Percentiles rank a stretch among this genome's conserved stretches.
Evolutionary conservation across 1,140 invertebrate species (phyloP).

Genomic region (Dinoponera quadriceps): DNA sequence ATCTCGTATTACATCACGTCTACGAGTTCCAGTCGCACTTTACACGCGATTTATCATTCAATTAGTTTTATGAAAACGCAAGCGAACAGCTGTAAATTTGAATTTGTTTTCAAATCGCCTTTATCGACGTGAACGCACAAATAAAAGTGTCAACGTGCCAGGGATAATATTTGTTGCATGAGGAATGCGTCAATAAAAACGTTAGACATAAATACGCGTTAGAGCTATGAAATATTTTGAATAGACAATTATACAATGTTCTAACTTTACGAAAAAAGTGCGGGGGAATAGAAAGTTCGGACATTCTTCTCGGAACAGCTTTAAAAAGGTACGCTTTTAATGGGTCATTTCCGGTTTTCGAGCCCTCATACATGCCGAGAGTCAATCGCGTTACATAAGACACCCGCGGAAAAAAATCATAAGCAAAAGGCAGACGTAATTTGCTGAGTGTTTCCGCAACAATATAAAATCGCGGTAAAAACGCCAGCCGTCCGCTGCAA

Average conservation of each 20-base stretch:
- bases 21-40: neutral
- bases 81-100: neutral
- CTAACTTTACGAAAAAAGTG: neutral
- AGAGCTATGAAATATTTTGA: too few relatives aligned
- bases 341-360: slow-evolving; percentile 16
- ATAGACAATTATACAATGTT: neutral
- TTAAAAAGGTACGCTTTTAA: slow-evolving; percentile 21
- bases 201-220: neutral
- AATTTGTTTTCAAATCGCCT: neutral
- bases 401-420: slow-evolving; percentile 7
- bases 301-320: neutral
- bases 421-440: neutral
- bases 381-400: slow-evolving; percentile 2
- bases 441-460: slow-evolving; percentile 6
- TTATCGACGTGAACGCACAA: neutral
- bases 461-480: slow-evolving; percentile 35
- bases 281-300: neutral
- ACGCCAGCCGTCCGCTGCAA: neutral
- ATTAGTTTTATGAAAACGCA: slow-evolving; percentile 19
- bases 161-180: neutral
- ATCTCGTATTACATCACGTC: slow-evolving; percentile 23
- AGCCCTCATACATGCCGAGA: neutral
- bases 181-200: neutral
- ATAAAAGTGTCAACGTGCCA: neutral
- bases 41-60: slow-evolving; percentile 13